Evolutionary conservation across 2,797 vertebrate species (phyloP).

Genomic region (Apodemus agrarius): DNA sequence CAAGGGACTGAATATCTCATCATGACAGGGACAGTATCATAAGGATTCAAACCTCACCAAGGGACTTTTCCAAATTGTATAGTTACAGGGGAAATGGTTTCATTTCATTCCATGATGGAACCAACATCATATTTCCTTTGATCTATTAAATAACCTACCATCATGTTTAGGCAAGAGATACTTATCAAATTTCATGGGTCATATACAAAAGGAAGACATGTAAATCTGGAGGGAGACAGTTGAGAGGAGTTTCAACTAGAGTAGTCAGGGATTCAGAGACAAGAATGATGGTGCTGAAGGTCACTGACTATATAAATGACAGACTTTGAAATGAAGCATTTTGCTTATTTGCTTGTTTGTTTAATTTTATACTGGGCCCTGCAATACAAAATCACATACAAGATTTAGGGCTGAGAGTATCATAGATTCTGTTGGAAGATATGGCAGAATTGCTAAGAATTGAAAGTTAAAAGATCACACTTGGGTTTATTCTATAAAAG

Average conservation of each 20-base stretch:
- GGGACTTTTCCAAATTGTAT: neutral
- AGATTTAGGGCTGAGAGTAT: too few species aligned
- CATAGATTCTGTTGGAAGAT: too few species aligned
- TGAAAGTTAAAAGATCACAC: too few species aligned
- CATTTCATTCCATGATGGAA: neutral
- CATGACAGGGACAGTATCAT: neutral
- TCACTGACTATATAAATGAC: neutral
- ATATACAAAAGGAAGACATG: neutral
- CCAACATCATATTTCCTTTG: too few species aligned
- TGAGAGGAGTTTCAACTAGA: neutral
- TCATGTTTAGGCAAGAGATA: neutral
- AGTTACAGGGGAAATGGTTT: fast-evolving
- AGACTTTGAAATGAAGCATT: neutral
- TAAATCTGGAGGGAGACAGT: neutral
- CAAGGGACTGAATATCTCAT: neutral
- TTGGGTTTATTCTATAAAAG: too few species aligned
- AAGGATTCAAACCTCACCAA: neutral
- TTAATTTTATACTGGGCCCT: too few species aligned
- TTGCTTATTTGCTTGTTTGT: too few species aligned
- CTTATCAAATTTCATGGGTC: neutral
- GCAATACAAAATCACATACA: too few species aligned
- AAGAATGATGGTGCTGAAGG: neutral
- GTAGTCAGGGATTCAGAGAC: neutral
- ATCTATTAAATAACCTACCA: too few species aligned
- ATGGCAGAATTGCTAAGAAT: too few species aligned